Evolutionary conservation across 2,888 invertebrate species (phyloP).

Genomic region (Augiades crinisus): DNA sequence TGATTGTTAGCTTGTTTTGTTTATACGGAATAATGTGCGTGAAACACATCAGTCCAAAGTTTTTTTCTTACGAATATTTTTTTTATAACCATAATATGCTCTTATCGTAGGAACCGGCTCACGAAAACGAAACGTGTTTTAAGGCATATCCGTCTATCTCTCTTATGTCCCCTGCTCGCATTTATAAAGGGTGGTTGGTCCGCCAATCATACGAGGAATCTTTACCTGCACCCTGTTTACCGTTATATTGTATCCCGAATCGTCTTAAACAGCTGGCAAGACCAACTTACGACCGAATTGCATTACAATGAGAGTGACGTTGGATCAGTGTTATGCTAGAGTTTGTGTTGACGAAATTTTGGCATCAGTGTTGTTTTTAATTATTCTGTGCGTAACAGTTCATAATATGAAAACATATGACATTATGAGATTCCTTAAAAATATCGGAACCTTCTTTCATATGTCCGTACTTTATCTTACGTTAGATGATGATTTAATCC

Average conservation of each 20-base stretch:
- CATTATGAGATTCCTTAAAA: constrained; percentile 42
- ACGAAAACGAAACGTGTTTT: not conserved
- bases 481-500: constrained; percentile 38
- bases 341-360: constrained; percentile 32
- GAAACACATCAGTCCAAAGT: too few relatives aligned
- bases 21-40: too few relatives aligned
- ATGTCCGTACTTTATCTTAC: constrained; percentile 36
- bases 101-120: constrained; percentile 4
- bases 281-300: constrained; percentile 9
- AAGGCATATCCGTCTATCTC: constrained; percentile 3
- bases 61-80: constrained; percentile 1
- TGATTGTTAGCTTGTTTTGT: too few relatives aligned
- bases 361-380: constrained; percentile 41
- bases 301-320: constrained; percentile 16
- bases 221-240: constrained; percentile 55
- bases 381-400: constrained; percentile 39
- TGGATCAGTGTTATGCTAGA: constrained; percentile 27
- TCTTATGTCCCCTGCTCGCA: not conserved
- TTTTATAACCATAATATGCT: constrained; percentile 2
- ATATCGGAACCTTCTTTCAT: constrained; percentile 46
- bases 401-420: constrained; percentile 45
- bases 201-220: constrained; percentile 40
- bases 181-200: constrained; percentile 23
- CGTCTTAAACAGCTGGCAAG: constrained; percentile 31
- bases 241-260: constrained; percentile 3